Conservation (phyloP, 1,140 invertebrate species). For the Drosophila setifemur region DNA sequence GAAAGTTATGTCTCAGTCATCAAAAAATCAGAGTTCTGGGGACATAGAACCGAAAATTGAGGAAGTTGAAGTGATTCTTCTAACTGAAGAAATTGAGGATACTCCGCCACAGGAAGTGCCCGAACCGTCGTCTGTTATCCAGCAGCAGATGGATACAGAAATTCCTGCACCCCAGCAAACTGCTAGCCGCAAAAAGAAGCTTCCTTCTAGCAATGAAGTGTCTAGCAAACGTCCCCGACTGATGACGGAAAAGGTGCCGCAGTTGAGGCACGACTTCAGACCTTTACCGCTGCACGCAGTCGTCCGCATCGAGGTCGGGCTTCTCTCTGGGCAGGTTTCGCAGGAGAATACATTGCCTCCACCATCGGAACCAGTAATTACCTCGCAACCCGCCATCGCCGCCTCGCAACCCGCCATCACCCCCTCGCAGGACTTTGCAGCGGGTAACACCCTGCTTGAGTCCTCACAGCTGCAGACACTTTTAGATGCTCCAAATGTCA, state of each 20-base stretch:
- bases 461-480: conserved; percentile 40
- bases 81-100: no score
- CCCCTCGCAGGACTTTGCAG: conserved; percentile 44
- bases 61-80: no score
- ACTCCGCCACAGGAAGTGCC: no score
- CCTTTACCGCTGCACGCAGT: conserved; percentile 26
- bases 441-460: conserved; percentile 40
- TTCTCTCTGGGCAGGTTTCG: no score
- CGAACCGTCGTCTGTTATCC: background rate
- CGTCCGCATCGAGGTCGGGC: background rate
- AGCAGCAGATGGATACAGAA: background rate
- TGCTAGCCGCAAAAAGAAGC: background rate
- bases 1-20: no score
- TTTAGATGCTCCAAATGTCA: conserved; percentile 13
- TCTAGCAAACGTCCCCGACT: conserved; percentile 28
- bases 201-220: background rate
- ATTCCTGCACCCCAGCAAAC: background rate
- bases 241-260: conserved; percentile 41
- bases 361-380: no score
- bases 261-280: conserved; percentile 53
- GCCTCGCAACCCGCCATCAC: background rate
- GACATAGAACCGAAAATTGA: no score
- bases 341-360: no score
- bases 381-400: background rate
- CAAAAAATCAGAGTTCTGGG: no score